Base-by-base conservation (phyloP, 2,888 invertebrate genomes). In the Epinotia brunnichana region DNA sequence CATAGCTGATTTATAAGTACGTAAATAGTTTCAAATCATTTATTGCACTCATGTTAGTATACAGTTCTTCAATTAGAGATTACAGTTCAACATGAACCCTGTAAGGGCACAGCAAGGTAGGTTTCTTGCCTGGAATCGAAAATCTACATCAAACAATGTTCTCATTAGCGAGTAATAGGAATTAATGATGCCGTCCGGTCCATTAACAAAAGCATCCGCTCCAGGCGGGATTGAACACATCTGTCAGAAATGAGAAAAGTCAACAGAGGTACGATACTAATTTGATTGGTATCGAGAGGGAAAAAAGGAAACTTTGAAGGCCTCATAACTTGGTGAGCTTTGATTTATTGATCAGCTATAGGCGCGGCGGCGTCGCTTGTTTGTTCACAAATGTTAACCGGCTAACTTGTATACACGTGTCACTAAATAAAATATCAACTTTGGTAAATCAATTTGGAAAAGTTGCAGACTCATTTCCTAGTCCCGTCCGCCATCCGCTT, bases 271-370 rank as follows among this genome's bases (percentile, higher is more conserved):
- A 74, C 74, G 70, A 74, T 76, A 76, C 69, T 74, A 69, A 77
- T 80, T 81, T 78, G 79, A 81, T 82, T 79, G 80, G 78, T 76
- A 76, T 76, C 77, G 63, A 56, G 73, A 74, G 75, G 73, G 75
- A 75, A 78, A 77, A 74, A 72, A 69, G 71, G 73, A 73, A 81
- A 81, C 78, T 82, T 82, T 74, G 76, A 80, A 82, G 82, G 81
- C 59, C 74, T 69, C 69, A 70, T 66, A 80, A 82, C 74, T 82
- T 80, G 69, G 74, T 74, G 66, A 78, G 77, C 77, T 81, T 78
- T 80, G 80, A 79, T 82, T 81, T 82, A 83, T 84, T 77, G 84
- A 83, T 81, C 77, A 74, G 73, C 68, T 53, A n/a, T n/a, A 70
- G 74, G 70, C 35, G 29, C 64, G 73, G 74, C 62, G n/a, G 53